These are phyloP conservation scores for Nephila pilipes DNA, from an alignment of 1,140 invertebrate species.

Conservation along the genomic window DNA sequence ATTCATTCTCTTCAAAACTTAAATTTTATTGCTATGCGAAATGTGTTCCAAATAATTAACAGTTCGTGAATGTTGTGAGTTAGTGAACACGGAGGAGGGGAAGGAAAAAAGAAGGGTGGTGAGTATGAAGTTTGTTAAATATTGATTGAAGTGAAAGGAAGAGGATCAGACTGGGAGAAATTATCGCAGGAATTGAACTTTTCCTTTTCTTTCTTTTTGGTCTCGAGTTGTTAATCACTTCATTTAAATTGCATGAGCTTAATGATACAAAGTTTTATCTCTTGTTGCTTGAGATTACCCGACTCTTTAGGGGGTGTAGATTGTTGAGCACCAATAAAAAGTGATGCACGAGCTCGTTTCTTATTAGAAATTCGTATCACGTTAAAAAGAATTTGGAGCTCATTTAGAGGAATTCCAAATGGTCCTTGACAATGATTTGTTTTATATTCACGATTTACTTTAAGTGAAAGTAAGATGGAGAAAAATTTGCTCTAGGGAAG, in stretches of 20 bases:
- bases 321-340: slow-evolving; percentile 14
- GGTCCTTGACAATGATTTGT: neutral
- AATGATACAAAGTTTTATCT: slow-evolving; percentile 62
- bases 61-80: slow-evolving; percentile 8
- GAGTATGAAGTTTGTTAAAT: slow-evolving; percentile 34
- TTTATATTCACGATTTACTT: slow-evolving; percentile 19
- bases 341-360: neutral
- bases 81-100: neutral
- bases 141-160: slow-evolving; percentile 27
- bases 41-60: slow-evolving; percentile 55
- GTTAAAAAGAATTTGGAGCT: neutral
- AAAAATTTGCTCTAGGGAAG: neutral
- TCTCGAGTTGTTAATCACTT: slow-evolving; percentile 54
- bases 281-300: slow-evolving; percentile 1
- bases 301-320: slow-evolving; percentile 1
- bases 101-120: neutral
- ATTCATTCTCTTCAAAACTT: slow-evolving; percentile 35
- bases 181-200: slow-evolving; percentile 44
- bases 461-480: neutral
- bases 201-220: neutral
- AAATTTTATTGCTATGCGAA: slow-evolving; percentile 50
- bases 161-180: slow-evolving; percentile 33
- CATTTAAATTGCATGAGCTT: slow-evolving; percentile 59
- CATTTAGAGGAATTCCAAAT: slow-evolving; percentile 12
- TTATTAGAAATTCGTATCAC: slow-evolving; percentile 6